A percentile compares a stretch with the other conserved stretches of the same genome.
Conservation (phyloP, 2,888 invertebrate species). For the Pterostichus madidus region DNA sequence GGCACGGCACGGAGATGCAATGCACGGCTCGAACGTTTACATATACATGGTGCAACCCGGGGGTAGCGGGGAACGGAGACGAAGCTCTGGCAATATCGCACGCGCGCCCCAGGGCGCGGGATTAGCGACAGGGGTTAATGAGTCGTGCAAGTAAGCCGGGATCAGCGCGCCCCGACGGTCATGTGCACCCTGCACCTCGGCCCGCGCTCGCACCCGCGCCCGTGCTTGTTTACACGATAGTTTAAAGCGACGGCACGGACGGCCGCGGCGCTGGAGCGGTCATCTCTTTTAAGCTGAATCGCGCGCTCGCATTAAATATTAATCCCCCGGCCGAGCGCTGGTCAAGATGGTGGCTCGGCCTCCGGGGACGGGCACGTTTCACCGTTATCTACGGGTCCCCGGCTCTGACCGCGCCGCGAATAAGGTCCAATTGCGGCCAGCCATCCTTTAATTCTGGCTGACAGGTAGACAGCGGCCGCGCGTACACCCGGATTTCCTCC, state of each 20-base stretch:
- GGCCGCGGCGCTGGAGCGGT: constrained; percentile 36
- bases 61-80: neutral
- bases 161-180: constrained; percentile 75
- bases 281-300: constrained; percentile 67
- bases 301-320: constrained; percentile 75
- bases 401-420: constrained; percentile 70
- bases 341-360: constrained; percentile 72
- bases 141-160: constrained; percentile 79
- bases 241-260: constrained; percentile 57
- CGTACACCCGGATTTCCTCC: constrained; percentile 74
- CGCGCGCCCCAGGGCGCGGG: constrained; percentile 73
- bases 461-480: constrained; percentile 78
- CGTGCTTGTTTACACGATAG: constrained; percentile 67
- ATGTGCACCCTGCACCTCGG: constrained; percentile 12
- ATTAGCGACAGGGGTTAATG: constrained; percentile 78
- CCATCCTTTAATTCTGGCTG: constrained; percentile 81
- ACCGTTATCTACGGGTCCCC: constrained; percentile 76
- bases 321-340: constrained; percentile 70
- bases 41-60: neutral
- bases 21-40: constrained; percentile 10
- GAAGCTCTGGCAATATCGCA: constrained; percentile 74
- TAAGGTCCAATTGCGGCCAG: constrained; percentile 74
- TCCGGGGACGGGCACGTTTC: constrained; percentile 73
- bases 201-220: constrained; percentile 73
- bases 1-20: neutral